These are phyloP conservation scores for Microchirus variegatus DNA, from an alignment of 2,797 vertebrate genomes.

Conservation along the genomic window DNA sequence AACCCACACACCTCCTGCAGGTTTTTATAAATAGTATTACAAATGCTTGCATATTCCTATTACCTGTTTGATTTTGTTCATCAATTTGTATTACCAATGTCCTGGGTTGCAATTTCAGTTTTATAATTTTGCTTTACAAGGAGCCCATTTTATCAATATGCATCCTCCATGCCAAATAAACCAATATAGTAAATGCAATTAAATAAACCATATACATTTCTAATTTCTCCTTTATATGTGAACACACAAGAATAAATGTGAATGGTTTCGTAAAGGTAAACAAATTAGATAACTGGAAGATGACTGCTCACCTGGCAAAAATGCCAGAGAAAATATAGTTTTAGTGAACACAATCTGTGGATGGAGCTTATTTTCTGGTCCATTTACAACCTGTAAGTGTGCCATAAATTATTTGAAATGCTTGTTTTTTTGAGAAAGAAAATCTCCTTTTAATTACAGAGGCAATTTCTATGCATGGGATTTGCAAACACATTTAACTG, in stretches of 20 bases:
- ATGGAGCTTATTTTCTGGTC: conserved; percentile 60
- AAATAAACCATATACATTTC: conserved; percentile 24
- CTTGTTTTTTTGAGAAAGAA: conserved; percentile 56
- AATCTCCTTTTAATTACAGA: conserved; percentile 66
- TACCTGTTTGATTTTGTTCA: too few species aligned
- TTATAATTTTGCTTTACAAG: too few species aligned
- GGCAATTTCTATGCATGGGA: conserved; percentile 67
- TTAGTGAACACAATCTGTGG: conserved; percentile 59
- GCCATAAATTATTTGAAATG: conserved; percentile 76
- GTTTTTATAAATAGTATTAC: too few species aligned
- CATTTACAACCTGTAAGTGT: conserved; percentile 67
- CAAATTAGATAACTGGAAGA: conserved; percentile 16
- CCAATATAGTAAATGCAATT: too few species aligned
- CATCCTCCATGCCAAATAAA: too few species aligned
- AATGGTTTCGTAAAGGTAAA: conserved; percentile 43
- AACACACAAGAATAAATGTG: conserved; percentile 36
- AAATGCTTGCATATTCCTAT: too few species aligned
- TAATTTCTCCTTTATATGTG: conserved; percentile 32
- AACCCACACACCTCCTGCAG: too few species aligned
- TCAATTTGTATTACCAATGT: too few species aligned
- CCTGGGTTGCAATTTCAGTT: too few species aligned
- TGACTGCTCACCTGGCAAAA: conserved; percentile 54
- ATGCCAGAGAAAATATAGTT: conserved; percentile 54
- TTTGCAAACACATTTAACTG: conserved; percentile 57
- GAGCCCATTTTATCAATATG: too few species aligned